Conservation (phyloP, 2,888 invertebrate species). For the Lithodes maja region DNA sequence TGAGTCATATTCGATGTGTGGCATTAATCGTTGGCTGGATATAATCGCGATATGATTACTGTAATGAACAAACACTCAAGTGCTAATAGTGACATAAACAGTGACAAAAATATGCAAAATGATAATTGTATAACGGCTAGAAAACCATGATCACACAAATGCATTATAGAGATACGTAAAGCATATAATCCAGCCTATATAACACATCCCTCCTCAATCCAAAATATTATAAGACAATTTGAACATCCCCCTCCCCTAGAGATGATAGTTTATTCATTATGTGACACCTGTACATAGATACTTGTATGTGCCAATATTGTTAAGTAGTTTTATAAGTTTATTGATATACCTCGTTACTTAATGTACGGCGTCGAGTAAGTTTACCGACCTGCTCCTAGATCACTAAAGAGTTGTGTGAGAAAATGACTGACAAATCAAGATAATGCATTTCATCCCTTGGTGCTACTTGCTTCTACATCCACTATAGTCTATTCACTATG, state of each 20-base stretch:
- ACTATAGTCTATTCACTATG: slow-evolving; percentile 45
- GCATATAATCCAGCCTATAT: not conserved
- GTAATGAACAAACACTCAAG: slow-evolving; percentile 14
- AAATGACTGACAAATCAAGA: slow-evolving; percentile 49
- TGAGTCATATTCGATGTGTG: slow-evolving; percentile 27
- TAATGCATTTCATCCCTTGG: slow-evolving; percentile 61
- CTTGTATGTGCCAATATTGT: slow-evolving; percentile 67
- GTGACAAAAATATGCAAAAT: slow-evolving; percentile 1
- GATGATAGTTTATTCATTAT: not conserved
- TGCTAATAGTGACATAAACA: slow-evolving; percentile 25
- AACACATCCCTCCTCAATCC: slow-evolving; percentile 23
- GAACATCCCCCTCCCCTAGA: not conserved
- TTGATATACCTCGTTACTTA: slow-evolving; percentile 68
- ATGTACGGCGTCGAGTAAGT: slow-evolving; percentile 53
- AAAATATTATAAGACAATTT: not conserved
- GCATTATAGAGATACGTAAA: not conserved
- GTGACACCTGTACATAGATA: slow-evolving; percentile 44
- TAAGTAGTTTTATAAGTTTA: slow-evolving; percentile 65
- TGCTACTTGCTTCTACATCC: slow-evolving; percentile 56
- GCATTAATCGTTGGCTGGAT: slow-evolving; percentile 18
- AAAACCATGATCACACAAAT: not conserved
- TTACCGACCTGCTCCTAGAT: slow-evolving; percentile 34
- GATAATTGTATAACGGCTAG: not conserved
- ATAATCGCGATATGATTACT: slow-evolving; percentile 1
- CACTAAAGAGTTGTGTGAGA: slow-evolving; percentile 33